These are phyloP conservation scores for Noctua pronuba DNA, from an alignment of 2,888 invertebrate genomes.

Conservation along the genomic window DNA sequence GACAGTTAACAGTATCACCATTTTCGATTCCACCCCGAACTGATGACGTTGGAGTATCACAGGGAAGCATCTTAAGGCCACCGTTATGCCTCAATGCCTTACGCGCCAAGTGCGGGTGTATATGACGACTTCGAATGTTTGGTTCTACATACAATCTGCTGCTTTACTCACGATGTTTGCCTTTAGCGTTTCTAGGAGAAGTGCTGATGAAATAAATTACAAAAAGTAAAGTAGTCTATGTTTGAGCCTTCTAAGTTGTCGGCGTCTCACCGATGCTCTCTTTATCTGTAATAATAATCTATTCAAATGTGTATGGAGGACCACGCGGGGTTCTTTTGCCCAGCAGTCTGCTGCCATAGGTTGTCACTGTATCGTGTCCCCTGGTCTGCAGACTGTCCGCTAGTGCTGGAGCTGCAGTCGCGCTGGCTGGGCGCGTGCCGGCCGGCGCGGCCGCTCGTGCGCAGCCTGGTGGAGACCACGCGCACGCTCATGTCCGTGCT, in stretches of 20 bases:
- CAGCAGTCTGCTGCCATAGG: not conserved
- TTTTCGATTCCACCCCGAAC: not conserved
- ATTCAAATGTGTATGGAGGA: not conserved
- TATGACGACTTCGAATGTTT: not conserved
- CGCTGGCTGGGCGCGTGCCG: constrained; percentile 74
- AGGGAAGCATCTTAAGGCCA: not conserved
- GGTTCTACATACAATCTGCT: no score
- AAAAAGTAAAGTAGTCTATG: not conserved
- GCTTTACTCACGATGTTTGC: not conserved
- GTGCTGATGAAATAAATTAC: not conserved
- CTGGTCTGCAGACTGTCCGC: constrained; percentile 91
- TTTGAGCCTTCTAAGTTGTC: not conserved
- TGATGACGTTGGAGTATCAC: not conserved
- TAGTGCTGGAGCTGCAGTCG: constrained; percentile 92
- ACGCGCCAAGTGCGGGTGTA: not conserved
- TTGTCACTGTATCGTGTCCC: not conserved
- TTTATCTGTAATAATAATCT: not conserved
- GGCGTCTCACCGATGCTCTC: not conserved
- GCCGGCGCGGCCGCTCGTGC: constrained; percentile 86
- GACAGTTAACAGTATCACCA: not conserved
- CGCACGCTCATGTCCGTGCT: constrained; percentile 94
- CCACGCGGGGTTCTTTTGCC: not conserved
- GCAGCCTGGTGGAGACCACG: constrained; percentile 95
- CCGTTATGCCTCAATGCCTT: not conserved
- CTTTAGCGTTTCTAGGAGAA: not conserved